phyloP scores from a whole-genome alignment of 2,888 invertebrate genomes.

The Aphodius granarius region DNA sequence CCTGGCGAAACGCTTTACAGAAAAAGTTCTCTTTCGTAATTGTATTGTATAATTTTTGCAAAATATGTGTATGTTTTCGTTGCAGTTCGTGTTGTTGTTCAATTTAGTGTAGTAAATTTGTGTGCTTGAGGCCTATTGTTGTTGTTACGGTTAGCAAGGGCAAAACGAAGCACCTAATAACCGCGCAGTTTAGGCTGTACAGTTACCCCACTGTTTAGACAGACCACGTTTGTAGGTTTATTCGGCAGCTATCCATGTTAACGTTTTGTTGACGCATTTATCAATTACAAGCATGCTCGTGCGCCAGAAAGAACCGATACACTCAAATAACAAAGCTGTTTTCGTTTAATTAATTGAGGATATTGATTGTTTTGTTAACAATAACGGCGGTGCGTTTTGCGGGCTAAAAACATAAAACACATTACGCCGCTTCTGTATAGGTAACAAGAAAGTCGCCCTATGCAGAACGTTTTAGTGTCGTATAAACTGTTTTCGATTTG shows the following conservation, averaged over 20 bases:
- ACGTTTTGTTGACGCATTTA: background rate
- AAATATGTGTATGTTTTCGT: no score
- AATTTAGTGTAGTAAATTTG: no score
- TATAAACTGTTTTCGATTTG: background rate
- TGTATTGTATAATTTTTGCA: no score
- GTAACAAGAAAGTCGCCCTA: background rate
- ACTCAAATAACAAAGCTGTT: conserved; percentile 22
- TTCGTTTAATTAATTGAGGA: conserved; percentile 25
- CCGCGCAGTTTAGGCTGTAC: background rate
- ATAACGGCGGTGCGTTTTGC: background rate
- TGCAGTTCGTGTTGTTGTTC: no score
- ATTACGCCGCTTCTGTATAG: background rate
- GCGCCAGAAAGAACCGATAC: conserved; percentile 1
- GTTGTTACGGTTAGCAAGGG: background rate
- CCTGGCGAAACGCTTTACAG: no score
- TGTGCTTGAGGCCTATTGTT: background rate
- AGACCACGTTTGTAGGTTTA: background rate
- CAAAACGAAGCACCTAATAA: background rate
- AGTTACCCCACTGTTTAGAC: background rate
- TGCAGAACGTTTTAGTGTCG: background rate
- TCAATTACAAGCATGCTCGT: background rate
- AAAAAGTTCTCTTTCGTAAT: no score
- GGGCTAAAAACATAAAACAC: background rate
- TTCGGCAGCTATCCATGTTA: background rate
- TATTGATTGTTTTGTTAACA: conserved; percentile 16